Conservation (phyloP, 2,888 invertebrate species). For the Tetanocera ferruginea region DNA sequence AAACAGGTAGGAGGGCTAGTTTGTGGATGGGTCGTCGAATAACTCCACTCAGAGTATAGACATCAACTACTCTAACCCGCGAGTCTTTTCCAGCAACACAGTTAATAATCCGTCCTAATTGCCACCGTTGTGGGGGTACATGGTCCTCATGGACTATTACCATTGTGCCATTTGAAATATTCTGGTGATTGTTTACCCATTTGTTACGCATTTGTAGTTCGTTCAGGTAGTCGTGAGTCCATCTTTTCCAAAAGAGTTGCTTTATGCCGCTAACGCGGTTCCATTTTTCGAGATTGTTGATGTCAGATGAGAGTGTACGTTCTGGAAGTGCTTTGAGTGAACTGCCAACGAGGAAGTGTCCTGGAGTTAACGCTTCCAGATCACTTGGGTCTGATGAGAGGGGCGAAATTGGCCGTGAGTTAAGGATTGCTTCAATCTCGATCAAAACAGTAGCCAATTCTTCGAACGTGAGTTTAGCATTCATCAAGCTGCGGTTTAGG, state of each 20-base stretch:
- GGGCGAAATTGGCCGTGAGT: constrained; percentile 40
- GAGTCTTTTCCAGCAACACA: no score
- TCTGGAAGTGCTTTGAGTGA: constrained; percentile 28
- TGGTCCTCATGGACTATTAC: constrained; percentile 40
- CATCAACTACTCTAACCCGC: no score
- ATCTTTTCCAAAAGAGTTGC: constrained; percentile 40
- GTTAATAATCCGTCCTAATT: no score
- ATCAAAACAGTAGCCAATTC: constrained; percentile 39
- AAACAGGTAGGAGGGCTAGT: no score
- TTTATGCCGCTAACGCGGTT: constrained; percentile 20
- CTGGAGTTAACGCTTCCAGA: constrained; percentile 42
- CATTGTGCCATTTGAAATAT: constrained; percentile 25
- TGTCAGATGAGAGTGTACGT: background rate
- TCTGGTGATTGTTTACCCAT: constrained; percentile 28
- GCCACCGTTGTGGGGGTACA: background rate
- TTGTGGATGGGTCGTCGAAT: no score
- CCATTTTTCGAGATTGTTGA: background rate
- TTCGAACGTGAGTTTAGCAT: constrained; percentile 41
- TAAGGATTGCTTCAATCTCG: constrained; percentile 45
- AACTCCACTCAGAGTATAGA: no score
- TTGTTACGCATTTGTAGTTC: constrained; percentile 38
- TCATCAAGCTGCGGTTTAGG: constrained; percentile 36
- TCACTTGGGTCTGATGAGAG: constrained; percentile 41
- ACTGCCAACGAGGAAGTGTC: constrained; percentile 41
- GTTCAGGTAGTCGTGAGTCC: constrained; percentile 41